These are phyloP conservation scores for Ceratina japonica DNA, from an alignment of 1,140 invertebrate genomes.

Conservation along the genomic window DNA sequence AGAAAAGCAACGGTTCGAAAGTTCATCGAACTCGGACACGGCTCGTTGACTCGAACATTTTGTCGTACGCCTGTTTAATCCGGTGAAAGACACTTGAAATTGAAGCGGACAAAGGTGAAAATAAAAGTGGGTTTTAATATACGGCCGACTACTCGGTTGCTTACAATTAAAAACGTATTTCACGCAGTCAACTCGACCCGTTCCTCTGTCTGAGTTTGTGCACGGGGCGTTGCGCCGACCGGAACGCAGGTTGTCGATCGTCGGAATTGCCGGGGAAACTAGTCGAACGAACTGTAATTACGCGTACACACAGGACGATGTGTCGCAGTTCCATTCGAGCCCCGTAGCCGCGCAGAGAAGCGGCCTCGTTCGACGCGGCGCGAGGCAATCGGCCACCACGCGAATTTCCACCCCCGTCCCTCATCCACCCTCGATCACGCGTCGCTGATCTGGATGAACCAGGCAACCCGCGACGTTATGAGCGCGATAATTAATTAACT, in stretches of 20 bases:
- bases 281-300: constrained; percentile 69
- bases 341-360: constrained; percentile 1
- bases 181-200: not conserved
- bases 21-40: not conserved
- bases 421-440: constrained; percentile 31
- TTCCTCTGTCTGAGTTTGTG: not conserved
- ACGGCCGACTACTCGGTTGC: too few relatives aligned
- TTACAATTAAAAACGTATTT: constrained; percentile 35
- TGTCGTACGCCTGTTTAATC: not conserved
- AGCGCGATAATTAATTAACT: constrained; percentile 53
- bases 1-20: constrained; percentile 3
- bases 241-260: constrained; percentile 45
- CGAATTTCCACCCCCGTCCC: constrained; percentile 13
- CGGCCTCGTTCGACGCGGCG: constrained; percentile 15
- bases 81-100: not conserved
- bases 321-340: constrained; percentile 14
- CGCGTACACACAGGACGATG: constrained; percentile 33
- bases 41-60: not conserved
- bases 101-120: not conserved
- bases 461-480: constrained; percentile 23
- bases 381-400: constrained; percentile 25
- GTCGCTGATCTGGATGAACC: constrained; percentile 29
- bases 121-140: not conserved
- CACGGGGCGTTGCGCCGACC: not conserved
- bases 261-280: constrained; percentile 64